Evolutionary conservation across 1,140 invertebrate genomes (phyloP), one percentile per base, ranked within the genome.

Genomic region (Conopomorpha cramerella): DNA sequence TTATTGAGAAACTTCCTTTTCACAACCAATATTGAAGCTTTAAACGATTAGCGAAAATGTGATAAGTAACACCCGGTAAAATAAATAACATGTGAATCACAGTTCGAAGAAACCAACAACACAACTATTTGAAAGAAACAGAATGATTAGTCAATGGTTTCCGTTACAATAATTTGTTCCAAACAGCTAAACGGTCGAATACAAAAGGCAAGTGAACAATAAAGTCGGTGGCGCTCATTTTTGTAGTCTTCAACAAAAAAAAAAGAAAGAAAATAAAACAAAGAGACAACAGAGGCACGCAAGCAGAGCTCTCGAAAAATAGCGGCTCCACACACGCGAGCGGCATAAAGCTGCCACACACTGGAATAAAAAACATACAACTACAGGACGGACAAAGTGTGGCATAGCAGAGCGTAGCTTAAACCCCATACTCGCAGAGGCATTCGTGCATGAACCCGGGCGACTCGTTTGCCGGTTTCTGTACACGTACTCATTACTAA

Each of bases 241-340:
- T 55, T 57, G 44, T 62, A 43, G 48, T 50, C 48, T 39, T 46
- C 42, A 52, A 53, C 45, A 49, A 58, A 56, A 55, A 57, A 51
- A 63, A 63, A 52, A 53, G 43, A 49, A 58, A 56, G 53, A 57
- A 51, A 63, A 63, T 61, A 63, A 68, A 61, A 64, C 56, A 62
- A 62, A 62, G 55, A 49, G 49, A 53, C 51, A 49, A 53, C 52
- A 65, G 63, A 65, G 16, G 41, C 56, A 60, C 56, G 56, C 54
- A 53, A 63, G 49, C 55, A 32, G 46, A 38, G 51, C 46, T 51
- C 52, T 57, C 49, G 55, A 57, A 62, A 64, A 63, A 64, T 57
- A 55, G 54, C 55, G 55, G 46, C 43, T 18, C 37, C 37, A 41
- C 43, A 46, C 55, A 56, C 53, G 46, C 58, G 50, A 49, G 34